phyloP scores from a whole-genome alignment of 2,113 vertebrate species.

The Raja brachyura region DNA sequence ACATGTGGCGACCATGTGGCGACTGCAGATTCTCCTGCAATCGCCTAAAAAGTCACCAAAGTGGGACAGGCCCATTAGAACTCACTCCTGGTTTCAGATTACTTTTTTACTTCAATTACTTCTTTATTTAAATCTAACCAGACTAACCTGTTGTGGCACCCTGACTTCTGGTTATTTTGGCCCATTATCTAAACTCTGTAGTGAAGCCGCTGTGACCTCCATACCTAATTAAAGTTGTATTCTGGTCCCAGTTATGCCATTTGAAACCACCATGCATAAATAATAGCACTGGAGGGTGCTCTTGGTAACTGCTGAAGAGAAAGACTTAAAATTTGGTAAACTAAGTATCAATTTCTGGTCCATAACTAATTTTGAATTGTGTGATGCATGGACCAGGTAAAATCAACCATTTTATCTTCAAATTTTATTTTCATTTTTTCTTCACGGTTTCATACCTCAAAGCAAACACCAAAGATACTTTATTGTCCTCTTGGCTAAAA shows the following conservation, averaged over 20 bases:
- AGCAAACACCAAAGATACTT: not conserved
- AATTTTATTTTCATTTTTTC: too few relatives aligned
- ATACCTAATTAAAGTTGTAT: not conserved
- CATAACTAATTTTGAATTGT: not conserved
- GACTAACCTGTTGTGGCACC: too few relatives aligned
- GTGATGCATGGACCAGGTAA: not conserved
- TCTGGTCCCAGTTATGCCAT: not conserved
- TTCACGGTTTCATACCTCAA: not conserved
- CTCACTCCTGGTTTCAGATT: not conserved
- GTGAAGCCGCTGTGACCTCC: not conserved
- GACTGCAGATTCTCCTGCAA: too few relatives aligned
- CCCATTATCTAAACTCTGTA: not conserved
- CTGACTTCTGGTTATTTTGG: not conserved
- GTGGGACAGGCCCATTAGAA: too few relatives aligned
- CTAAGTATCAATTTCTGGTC: not conserved
- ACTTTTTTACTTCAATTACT: not conserved
- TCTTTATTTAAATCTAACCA: not conserved
- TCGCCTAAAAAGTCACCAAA: too few relatives aligned
- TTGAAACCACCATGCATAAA: not conserved
- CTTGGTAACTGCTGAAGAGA: not conserved
- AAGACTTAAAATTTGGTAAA: not conserved
- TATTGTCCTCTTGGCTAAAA: not conserved
- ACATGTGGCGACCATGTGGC: too few relatives aligned
- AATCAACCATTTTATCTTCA: not conserved
- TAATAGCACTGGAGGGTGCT: not conserved